phyloP scores from a whole-genome alignment of 2,113 vertebrate species.

The Lophotis ruficrista region DNA sequence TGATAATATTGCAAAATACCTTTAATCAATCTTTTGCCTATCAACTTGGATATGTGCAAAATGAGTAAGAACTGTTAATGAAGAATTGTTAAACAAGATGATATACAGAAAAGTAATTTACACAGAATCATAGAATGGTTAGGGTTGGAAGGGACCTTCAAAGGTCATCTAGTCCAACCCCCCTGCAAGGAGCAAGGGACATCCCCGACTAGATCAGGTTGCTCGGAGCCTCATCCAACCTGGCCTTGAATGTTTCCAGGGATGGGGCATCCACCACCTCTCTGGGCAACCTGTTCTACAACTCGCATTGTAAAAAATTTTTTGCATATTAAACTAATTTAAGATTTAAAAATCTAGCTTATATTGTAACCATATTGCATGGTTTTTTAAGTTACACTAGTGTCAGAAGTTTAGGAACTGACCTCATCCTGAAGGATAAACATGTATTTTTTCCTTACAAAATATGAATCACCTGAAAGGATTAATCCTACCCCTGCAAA shows the following conservation, averaged over 20 bases:
- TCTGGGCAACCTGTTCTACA: too few relatives aligned
- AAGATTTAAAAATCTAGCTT: not conserved
- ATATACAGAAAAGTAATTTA: not conserved
- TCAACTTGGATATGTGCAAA: not conserved
- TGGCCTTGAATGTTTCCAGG: too few relatives aligned
- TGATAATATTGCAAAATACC: not conserved
- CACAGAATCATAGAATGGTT: too few relatives aligned
- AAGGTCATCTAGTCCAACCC: too few relatives aligned
- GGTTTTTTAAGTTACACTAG: not conserved
- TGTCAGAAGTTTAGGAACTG: not conserved
- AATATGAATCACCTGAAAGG: not conserved
- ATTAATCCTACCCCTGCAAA: not conserved
- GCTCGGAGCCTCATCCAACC: too few relatives aligned
- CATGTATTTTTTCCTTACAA: not conserved
- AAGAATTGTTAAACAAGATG: not conserved
- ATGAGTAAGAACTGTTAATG: not conserved
- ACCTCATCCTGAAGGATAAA: not conserved
- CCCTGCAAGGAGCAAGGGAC: too few relatives aligned
- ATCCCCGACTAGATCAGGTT: too few relatives aligned
- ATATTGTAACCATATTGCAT: constrained; percentile 10
- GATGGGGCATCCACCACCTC: too few relatives aligned
- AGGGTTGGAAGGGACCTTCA: too few relatives aligned
- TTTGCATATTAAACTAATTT: not conserved
- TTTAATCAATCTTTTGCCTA: not conserved
- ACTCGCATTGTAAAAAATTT: too few relatives aligned